Evolutionary conservation across 2,113 vertebrate species (phyloP).

Genomic region (chimpanzee (Pan troglodytes)): NHGRI_mPanTro3-v2.1_pri NC_072402.2:165333501-165334000

Average conservation of each 20-base stretch:
- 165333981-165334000: conserved; percentile 65
- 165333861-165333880: conserved; percentile 68
- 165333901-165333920: background rate
- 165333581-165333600: background rate
- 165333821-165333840: conserved; percentile 69
- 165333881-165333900: conserved; percentile 76
- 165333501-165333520: background rate
- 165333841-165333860: conserved; percentile 72
- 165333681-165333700: background rate
- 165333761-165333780: background rate
- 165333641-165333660: background rate
- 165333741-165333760: background rate
- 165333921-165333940: conserved; percentile 66
- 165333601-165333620: background rate
- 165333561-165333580: background rate
- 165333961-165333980: conserved; percentile 60
- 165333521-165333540: background rate
- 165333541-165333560: background rate
- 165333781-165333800: conserved; percentile 28
- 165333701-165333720: background rate
- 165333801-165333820: conserved; percentile 40
- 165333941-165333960: conserved; percentile 68
- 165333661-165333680: background rate
- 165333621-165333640: background rate
- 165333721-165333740: background rate